Evolutionary conservation across 2,797 vertebrate species (phyloP), one percentile per base, ranked within the genome.

Genomic region (Limosa lapponica): DNA sequence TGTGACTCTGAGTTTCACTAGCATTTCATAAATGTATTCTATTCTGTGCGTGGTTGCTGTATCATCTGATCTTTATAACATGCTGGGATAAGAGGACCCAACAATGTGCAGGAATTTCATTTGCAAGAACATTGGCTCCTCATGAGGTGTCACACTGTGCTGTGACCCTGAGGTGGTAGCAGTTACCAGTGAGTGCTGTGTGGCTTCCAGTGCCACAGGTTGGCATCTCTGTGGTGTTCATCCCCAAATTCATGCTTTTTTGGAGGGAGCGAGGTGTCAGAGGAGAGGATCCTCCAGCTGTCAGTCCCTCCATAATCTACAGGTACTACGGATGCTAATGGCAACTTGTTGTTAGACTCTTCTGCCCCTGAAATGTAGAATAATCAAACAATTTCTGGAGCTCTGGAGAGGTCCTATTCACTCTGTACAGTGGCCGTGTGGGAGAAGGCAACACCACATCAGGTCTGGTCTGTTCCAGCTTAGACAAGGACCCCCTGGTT

Each of bases 71-170:
- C 15, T 81, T 59, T 54, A 3, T 27, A 71, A n/a, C 8, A 13
- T 5, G 5, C 22, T 61, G 28, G 18, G 12, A 3, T 52, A 15
- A 3, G 2, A 32, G 10, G 19, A 43, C 43, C 11, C 15, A 69
- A 6, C 11, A 28, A 43, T 5, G 46, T 12, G 10, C 25, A 52
- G 74, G 27, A 85, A 73, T 73, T 80, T 77, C 17, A 41, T 64
- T 67, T 87, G n/a, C 32, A 69, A 54, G 46, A 72, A 10, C 20
- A 14, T 4, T 46, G 70, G 19, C 8, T 75, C 17, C 51, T 81
- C 0, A 1, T 13, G 32, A 54, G 0, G 13, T n/a, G 24, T 44
- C 34, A 25, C 34, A 32, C 3, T 49, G 18, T 59, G 36, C 44
- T 51, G n/a, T 65, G 52, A 44, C 19, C 13, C 58, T 24, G 36